A percentile compares a stretch with the other conserved stretches of the same genome.
Evolutionary conservation across 1,140 invertebrate species (phyloP).

Genomic region (Drosophila takahashii): DNA sequence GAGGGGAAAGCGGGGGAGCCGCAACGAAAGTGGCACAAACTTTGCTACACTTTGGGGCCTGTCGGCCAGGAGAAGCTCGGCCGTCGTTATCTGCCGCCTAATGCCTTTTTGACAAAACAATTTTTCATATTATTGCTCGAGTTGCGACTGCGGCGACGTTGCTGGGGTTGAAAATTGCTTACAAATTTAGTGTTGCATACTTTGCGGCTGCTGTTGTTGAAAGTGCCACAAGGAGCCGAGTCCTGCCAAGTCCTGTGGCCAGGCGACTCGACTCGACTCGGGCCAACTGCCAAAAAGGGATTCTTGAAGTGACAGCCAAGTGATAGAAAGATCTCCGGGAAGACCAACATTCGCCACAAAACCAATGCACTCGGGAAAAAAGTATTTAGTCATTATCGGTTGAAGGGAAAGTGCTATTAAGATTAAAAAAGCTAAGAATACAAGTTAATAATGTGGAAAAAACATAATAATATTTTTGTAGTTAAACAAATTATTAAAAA

Average conservation of each 20-base stretch:
- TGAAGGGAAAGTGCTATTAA: background rate
- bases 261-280: background rate
- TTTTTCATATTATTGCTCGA: slow-evolving; percentile 75
- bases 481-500: too few relatives aligned
- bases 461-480: too few relatives aligned
- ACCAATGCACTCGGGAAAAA: background rate
- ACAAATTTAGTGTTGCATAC: slow-evolving; percentile 70
- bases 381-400: background rate
- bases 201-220: slow-evolving; percentile 54
- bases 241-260: slow-evolving; percentile 35
- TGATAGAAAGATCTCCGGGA: slow-evolving; percentile 35
- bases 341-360: slow-evolving; percentile 10
- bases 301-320: slow-evolving; percentile 23
- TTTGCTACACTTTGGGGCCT: slow-evolving; percentile 69
- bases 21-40: slow-evolving; percentile 77
- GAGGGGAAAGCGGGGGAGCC: slow-evolving; percentile 42
- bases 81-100: slow-evolving; percentile 71
- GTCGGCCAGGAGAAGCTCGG: slow-evolving; percentile 13
- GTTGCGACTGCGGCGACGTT: slow-evolving; percentile 32
- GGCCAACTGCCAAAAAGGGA: slow-evolving; percentile 37
- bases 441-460: too few relatives aligned
- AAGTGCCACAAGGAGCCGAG: slow-evolving; percentile 41
- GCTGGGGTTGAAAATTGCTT: slow-evolving; percentile 67
- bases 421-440: too few relatives aligned
- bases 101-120: slow-evolving; percentile 77